Evolutionary conservation across 1,140 invertebrate species (phyloP).

Genomic region (Muscidifurax raptorellus): DNA sequence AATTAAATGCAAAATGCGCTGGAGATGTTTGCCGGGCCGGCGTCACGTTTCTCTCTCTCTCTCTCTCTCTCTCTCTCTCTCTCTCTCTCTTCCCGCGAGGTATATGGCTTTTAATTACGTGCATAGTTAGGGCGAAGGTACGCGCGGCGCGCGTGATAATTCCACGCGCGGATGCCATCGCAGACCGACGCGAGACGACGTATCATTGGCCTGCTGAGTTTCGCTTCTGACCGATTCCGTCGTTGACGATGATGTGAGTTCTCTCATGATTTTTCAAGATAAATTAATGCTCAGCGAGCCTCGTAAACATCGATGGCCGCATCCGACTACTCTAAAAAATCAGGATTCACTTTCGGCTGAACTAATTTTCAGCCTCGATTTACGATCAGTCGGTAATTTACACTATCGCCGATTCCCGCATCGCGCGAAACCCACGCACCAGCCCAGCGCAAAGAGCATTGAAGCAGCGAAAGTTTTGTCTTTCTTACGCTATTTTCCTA

Average conservation of each 20-base stretch:
- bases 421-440: neutral
- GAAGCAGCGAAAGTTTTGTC: conserved; percentile 6
- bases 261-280: neutral
- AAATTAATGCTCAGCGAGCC: too few relatives aligned
- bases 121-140: conserved; percentile 38
- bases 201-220: neutral
- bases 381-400: neutral
- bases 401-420: neutral
- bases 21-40: conserved; percentile 18
- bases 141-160: neutral
- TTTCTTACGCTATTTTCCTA: conserved; percentile 13
- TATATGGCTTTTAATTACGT: conserved; percentile 47
- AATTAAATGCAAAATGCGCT: conserved; percentile 46
- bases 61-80: too few relatives aligned
- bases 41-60: neutral
- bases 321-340: too few relatives aligned
- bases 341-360: neutral
- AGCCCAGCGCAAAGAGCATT: neutral
- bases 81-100: neutral
- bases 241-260: too few relatives aligned
- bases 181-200: neutral
- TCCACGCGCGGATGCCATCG: neutral
- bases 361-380: neutral
- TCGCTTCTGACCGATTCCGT: neutral
- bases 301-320: too few relatives aligned